Percentiles rank a stretch among this genome's conserved stretches.
Conservation (phyloP, 2,113 vertebrate species). For the Trinectes maculatus region DNA sequence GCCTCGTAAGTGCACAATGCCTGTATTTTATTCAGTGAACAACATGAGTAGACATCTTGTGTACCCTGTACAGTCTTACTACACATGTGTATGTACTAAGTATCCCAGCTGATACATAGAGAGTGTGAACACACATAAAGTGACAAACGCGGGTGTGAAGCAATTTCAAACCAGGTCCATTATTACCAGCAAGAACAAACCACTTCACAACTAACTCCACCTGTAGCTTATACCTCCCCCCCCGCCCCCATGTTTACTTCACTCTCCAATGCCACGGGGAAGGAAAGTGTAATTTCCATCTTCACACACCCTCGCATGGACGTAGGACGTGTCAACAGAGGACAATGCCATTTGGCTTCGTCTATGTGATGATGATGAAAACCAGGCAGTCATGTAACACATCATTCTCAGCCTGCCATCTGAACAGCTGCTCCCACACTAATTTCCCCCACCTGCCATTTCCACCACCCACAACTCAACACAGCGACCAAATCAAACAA, state of each 20-base stretch:
- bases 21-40: too few relatives aligned
- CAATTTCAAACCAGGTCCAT: neutral
- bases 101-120: neutral
- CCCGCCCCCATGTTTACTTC: neutral
- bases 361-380: slow-evolving; percentile 40
- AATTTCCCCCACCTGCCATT: slow-evolving; percentile 7
- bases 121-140: neutral
- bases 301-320: slow-evolving; percentile 24
- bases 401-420: slow-evolving; percentile 63
- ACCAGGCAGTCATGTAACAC: slow-evolving; percentile 46
- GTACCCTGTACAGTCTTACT: neutral
- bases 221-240: neutral
- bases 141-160: slow-evolving; percentile 1
- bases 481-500: slow-evolving; percentile 1
- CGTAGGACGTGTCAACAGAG: slow-evolving; percentile 14
- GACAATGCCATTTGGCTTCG: neutral
- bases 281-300: slow-evolving; percentile 19
- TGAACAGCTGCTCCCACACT: slow-evolving; percentile 68
- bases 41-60: too few relatives aligned
- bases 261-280: neutral
- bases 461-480: slow-evolving; percentile 19
- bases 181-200: neutral
- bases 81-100: neutral
- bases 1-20: too few relatives aligned
- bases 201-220: neutral